Evolutionary conservation across 2,113 vertebrate genomes (phyloP).

Genomic region (Pelmatolapia mariae): DNA sequence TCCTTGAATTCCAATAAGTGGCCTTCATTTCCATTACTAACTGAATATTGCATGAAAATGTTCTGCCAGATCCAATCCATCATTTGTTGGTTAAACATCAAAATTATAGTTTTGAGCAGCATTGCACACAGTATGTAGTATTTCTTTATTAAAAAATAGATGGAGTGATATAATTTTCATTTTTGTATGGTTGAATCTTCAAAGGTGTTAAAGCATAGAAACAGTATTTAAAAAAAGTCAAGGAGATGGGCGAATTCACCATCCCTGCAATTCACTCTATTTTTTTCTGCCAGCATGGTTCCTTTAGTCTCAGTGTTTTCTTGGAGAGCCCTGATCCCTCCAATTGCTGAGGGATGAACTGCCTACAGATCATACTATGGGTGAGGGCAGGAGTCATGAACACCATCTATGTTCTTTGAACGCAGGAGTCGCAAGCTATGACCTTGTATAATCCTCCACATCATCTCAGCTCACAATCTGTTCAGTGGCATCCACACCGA

Average conservation of each 20-base stretch:
- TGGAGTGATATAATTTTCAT: background rate
- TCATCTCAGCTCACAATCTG: constrained; percentile 14
- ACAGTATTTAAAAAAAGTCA: background rate
- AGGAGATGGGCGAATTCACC: background rate
- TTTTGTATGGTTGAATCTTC: background rate
- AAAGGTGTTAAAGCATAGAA: background rate
- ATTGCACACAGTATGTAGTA: background rate
- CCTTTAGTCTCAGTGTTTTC: background rate
- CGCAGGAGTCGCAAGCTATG: constrained; percentile 14
- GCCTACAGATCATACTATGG: constrained; percentile 5
- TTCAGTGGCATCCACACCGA: background rate
- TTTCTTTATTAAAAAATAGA: background rate
- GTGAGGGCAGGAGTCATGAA: constrained; percentile 29
- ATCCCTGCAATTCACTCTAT: background rate
- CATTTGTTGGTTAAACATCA: background rate
- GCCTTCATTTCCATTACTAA: background rate
- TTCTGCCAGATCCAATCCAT: background rate
- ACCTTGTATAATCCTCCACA: constrained; percentile 40
- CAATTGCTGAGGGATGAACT: background rate
- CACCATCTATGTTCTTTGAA: constrained; percentile 13
- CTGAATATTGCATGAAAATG: background rate
- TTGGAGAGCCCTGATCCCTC: background rate
- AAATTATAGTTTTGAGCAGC: background rate
- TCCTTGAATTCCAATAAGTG: background rate
- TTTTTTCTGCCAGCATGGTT: background rate